Evolutionary conservation across 2,797 vertebrate genomes (phyloP).

Genomic region (Xiphorhynchus erythropygius): DNA sequence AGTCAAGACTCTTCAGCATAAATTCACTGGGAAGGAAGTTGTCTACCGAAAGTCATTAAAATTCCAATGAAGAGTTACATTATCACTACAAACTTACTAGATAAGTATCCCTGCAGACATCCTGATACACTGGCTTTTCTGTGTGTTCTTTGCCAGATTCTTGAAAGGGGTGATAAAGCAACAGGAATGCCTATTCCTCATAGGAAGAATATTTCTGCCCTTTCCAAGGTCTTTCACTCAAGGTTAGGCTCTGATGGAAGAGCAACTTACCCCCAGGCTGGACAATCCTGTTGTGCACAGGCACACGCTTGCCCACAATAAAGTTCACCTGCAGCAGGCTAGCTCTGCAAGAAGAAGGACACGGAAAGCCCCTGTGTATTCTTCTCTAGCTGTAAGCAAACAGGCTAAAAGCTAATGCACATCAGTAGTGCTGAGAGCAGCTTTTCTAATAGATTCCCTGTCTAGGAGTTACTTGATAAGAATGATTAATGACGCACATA

Average conservation of each 20-base stretch:
- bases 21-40: background rate
- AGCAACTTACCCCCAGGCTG: accelerated
- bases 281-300: background rate
- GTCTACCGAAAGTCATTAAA: background rate
- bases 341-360: background rate
- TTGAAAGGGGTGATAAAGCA: background rate
- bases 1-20: background rate
- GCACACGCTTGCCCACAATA: accelerated
- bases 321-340: background rate
- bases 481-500: accelerated
- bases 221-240: background rate
- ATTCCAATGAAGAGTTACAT: background rate
- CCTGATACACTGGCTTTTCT: background rate
- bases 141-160: background rate
- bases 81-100: background rate
- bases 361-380: background rate
- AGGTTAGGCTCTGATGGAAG: background rate
- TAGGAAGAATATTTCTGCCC: background rate
- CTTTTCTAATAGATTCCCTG: background rate
- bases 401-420: background rate
- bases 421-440: background rate
- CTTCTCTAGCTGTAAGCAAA: background rate
- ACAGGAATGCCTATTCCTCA: background rate
- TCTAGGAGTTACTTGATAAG: background rate
- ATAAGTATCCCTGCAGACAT: background rate